Conservation (phyloP, 2,797 vertebrate genomes). For the Cichlasoma orientale region DNA sequence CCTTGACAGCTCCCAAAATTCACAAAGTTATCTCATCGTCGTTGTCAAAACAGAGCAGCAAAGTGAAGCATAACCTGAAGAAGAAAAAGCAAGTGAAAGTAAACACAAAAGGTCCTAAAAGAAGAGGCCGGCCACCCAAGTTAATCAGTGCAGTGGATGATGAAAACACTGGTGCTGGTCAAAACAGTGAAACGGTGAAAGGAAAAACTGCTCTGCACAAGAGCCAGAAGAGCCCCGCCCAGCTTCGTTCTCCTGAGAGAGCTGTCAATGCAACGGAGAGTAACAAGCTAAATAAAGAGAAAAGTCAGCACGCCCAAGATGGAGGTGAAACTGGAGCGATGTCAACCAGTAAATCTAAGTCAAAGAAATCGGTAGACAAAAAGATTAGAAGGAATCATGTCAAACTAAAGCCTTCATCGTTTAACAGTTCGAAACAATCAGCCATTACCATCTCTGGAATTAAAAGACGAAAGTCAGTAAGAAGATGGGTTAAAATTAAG, state of each 20-base stretch:
- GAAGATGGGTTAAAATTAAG: not conserved
- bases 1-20: not conserved
- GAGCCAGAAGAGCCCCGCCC: not conserved
- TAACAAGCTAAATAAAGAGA: not conserved
- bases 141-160: conserved; percentile 3
- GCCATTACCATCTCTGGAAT: not conserved
- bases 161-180: conserved; percentile 25
- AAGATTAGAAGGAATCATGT: not conserved
- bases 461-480: not conserved
- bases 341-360: not conserved
- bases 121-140: conserved; percentile 47
- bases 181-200: not conserved
- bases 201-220: not conserved
- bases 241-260: not conserved
- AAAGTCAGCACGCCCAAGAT: not conserved
- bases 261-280: not conserved
- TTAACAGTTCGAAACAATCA: not conserved
- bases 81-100: conserved; percentile 33
- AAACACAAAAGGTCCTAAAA: conserved; percentile 10
- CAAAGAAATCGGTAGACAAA: not conserved
- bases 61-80: conserved; percentile 32
- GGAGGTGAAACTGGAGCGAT: not conserved
- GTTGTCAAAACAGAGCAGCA: conserved; percentile 22
- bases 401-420: not conserved
- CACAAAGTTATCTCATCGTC: conserved; percentile 25